These are phyloP conservation scores for Orthosia gothica DNA, from an alignment of 2,888 invertebrate genomes.

Conservation along the genomic window DNA sequence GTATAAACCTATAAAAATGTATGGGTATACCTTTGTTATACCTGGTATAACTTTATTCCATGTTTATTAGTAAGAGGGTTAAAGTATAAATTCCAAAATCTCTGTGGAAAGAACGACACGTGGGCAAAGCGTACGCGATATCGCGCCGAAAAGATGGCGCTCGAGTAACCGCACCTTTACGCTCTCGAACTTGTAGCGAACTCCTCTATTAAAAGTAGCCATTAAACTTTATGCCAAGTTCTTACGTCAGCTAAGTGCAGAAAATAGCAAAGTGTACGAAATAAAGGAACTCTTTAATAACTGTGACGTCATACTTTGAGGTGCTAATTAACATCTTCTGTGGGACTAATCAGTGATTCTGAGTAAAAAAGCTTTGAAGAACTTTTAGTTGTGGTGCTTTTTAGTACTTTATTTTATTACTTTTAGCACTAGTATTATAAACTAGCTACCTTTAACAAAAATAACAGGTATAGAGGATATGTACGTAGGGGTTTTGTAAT, in stretches of 20 bases:
- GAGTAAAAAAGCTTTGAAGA: constrained; percentile 13
- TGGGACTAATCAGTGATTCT: constrained; percentile 38
- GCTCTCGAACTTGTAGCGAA: constrained; percentile 29
- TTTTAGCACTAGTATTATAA: not conserved
- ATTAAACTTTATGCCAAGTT: constrained; percentile 47
- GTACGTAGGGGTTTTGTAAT: not conserved
- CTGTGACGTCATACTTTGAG: constrained; percentile 37
- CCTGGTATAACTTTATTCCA: no score
- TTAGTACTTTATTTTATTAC: not conserved
- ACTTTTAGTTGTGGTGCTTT: not conserved
- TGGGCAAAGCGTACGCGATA: no score
- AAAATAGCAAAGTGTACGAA: constrained; percentile 32
- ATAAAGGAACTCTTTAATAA: constrained; percentile 27
- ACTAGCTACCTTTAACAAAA: not conserved
- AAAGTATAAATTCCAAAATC: not conserved
- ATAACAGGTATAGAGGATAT: not conserved
- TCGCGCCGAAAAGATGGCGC: not conserved
- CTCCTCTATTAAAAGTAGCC: constrained; percentile 39
- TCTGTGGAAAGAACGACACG: not conserved
- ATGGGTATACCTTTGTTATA: no score
- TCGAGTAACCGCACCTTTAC: not conserved
- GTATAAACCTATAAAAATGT: no score
- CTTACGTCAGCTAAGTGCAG: constrained; percentile 42
- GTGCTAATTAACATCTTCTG: constrained; percentile 37
- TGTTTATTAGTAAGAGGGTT: no score